A percentile compares a stretch with the other conserved stretches of the same genome.
Conservation (phyloP, 2,797 vertebrate genomes). For the Emys orbicularis region DNA sequence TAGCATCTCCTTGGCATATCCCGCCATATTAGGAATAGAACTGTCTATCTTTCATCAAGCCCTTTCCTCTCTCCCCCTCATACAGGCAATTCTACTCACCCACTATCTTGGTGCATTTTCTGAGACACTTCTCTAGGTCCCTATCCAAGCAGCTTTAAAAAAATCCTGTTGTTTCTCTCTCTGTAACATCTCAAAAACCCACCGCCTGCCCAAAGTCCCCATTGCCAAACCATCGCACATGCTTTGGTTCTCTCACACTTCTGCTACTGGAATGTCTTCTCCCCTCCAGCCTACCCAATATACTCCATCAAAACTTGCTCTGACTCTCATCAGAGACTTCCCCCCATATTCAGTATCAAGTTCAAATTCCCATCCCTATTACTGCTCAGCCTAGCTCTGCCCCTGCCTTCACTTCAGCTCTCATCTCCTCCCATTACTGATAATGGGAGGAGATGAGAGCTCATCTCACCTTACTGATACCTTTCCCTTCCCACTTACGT, state of each 20-base stretch:
- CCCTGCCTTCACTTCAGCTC: background rate
- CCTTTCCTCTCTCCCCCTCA: background rate
- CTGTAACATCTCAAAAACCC: background rate
- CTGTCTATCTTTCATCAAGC: background rate
- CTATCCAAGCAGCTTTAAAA: background rate
- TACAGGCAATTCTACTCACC: background rate
- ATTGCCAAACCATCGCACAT: fast-evolving
- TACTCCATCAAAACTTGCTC: background rate
- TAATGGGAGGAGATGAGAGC: no score
- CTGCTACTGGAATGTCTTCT: no score
- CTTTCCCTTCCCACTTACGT: no score
- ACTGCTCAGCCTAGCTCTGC: background rate
- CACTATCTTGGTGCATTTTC: background rate
- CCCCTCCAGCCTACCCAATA: no score
- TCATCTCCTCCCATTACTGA: background rate
- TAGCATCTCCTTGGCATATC: no score
- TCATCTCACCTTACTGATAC: no score
- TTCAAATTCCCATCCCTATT: background rate
- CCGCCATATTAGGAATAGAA: no score
- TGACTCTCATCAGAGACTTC: background rate
- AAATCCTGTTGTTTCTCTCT: background rate
- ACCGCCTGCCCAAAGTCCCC: background rate
- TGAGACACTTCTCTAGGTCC: background rate
- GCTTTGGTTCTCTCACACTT: no score
- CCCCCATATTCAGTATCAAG: background rate